Conservation (phyloP, 2,888 invertebrate genomes). For the Hydrotaea cyrtoneurina region DNA sequence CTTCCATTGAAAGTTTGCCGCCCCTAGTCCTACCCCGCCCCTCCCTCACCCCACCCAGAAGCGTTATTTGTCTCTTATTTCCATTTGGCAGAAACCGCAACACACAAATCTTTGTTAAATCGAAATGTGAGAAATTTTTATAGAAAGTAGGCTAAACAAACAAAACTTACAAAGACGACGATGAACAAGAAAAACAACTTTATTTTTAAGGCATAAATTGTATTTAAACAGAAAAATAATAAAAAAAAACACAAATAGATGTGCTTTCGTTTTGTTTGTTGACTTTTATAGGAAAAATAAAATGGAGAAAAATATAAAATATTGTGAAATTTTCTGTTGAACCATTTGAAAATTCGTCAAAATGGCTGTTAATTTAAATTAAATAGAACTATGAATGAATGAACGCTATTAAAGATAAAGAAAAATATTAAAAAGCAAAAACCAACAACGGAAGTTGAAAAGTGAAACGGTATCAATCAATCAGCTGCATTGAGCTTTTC, state of each 20-base stretch:
- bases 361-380: constrained; percentile 80
- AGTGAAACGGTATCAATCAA: constrained; percentile 31
- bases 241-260: constrained; percentile 44
- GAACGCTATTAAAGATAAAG: constrained; percentile 63
- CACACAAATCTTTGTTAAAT: constrained; percentile 15
- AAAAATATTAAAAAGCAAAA: constrained; percentile 62
- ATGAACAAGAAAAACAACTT: not conserved
- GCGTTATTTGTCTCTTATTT: not conserved
- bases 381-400: constrained; percentile 85
- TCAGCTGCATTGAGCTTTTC: constrained; percentile 51
- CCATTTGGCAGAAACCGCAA: not conserved
- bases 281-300: constrained; percentile 22
- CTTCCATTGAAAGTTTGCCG: too few species aligned
- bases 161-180: not conserved
- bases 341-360: constrained; percentile 78
- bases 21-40: not conserved
- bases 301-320: constrained; percentile 5
- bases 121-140: not conserved
- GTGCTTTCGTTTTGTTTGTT: constrained; percentile 53
- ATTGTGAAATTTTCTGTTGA: constrained; percentile 68
- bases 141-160: not conserved
- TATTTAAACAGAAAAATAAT: constrained; percentile 14
- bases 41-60: too few species aligned
- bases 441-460: constrained; percentile 39
- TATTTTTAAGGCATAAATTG: constrained; percentile 61